Evolutionary conservation across 2,888 invertebrate species (phyloP).

Genomic region (Drosophila limbata): DNA sequence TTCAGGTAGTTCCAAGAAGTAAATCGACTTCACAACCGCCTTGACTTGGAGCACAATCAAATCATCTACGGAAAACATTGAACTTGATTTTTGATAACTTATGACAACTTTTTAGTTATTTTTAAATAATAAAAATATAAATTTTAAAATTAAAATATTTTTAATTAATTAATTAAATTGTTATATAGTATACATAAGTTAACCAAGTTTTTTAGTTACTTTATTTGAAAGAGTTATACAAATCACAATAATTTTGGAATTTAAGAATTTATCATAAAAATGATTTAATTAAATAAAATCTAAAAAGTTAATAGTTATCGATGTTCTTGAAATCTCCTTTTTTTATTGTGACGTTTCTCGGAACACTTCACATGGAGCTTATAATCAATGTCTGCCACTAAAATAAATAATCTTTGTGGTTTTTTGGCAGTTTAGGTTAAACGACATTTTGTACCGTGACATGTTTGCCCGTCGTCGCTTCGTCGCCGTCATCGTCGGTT

Average conservation of each 20-base stretch:
- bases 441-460: conserved; percentile 81
- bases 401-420: conserved; percentile 71
- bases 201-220: not conserved
- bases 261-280: too few species aligned
- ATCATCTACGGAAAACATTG: not conserved
- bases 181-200: too few species aligned
- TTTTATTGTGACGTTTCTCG: conserved; percentile 3
- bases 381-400: conserved; percentile 46
- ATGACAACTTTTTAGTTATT: not conserved
- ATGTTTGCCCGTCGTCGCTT: conserved; percentile 70
- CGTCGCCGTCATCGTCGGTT: conserved; percentile 12
- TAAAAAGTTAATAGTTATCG: too few species aligned
- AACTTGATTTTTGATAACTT: not conserved
- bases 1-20: conserved; percentile 16
- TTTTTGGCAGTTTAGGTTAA: conserved; percentile 76
- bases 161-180: too few species aligned
- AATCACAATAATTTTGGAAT: too few species aligned
- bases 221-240: not conserved
- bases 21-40: not conserved
- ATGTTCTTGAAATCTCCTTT: not conserved
- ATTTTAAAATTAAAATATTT: too few species aligned
- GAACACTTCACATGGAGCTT: conserved; percentile 22
- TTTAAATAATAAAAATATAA: not conserved
- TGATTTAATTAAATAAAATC: too few species aligned
- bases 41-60: not conserved